These are phyloP conservation scores for Elachura formosa DNA, from an alignment of 2,113 vertebrate species.

Conservation along the genomic window DNA sequence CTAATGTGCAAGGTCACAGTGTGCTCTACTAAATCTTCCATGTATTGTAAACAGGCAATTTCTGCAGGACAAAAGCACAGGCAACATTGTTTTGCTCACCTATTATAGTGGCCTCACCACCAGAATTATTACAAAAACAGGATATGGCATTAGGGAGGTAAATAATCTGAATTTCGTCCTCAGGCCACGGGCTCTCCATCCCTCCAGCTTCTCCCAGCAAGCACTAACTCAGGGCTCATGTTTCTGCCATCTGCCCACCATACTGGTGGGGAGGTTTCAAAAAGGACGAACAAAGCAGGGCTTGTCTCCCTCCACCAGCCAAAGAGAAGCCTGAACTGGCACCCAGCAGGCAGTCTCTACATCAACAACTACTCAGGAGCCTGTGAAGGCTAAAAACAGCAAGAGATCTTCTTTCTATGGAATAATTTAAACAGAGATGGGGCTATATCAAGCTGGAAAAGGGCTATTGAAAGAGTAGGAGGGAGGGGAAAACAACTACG, in stretches of 20 bases:
- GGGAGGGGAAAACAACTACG: not conserved
- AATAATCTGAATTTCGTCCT: not conserved
- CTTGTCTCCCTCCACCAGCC: not conserved
- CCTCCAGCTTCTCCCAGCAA: not conserved
- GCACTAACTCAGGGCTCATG: not conserved
- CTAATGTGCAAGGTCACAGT: not conserved
- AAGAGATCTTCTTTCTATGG: not conserved
- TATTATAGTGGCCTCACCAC: not conserved
- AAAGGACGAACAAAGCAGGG: slow-evolving; percentile 10
- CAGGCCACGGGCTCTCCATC: not conserved
- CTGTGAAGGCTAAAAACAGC: not conserved
- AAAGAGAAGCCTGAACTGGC: not conserved
- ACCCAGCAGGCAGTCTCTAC: slow-evolving; percentile 29
- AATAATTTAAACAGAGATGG: slow-evolving; percentile 1
- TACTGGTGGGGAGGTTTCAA: not conserved
- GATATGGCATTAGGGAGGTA: not conserved
- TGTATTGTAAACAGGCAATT: not conserved
- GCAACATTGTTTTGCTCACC: not conserved
- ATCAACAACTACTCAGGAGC: not conserved
- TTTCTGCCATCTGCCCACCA: slow-evolving; percentile 27
- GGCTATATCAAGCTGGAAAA: not conserved
- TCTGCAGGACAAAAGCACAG: not conserved
- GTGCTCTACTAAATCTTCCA: not conserved
- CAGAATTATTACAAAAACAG: not conserved
- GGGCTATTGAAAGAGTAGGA: not conserved